Evolutionary conservation across 2,113 vertebrate species (phyloP).

Genomic region (Gobiocypris rarus): DNA sequence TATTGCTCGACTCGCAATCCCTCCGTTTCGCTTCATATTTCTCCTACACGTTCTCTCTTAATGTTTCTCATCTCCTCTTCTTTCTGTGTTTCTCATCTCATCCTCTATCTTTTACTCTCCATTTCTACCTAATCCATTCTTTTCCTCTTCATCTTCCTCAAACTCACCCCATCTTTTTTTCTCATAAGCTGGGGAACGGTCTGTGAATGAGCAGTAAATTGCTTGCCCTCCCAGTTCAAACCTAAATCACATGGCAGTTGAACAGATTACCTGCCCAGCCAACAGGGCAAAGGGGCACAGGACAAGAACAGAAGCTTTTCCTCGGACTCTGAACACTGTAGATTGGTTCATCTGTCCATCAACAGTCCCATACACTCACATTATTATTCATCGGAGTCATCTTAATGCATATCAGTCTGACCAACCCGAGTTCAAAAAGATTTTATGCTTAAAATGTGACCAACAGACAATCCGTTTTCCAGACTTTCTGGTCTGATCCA

Average conservation of each 20-base stretch:
- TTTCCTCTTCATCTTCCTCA: background rate
- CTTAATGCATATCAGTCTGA: conserved; percentile 15
- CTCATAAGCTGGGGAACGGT: conserved; percentile 53
- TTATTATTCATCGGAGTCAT: background rate
- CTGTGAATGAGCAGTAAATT: conserved; percentile 65
- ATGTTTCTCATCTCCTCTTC: conserved; percentile 3
- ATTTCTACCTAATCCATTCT: conserved; percentile 4
- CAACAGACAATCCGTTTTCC: background rate
- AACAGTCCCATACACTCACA: background rate
- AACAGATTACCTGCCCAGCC: conserved; percentile 47
- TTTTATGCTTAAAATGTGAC: background rate
- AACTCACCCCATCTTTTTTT: conserved; percentile 24
- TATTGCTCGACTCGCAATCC: background rate
- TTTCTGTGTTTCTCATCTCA: conserved; percentile 6
- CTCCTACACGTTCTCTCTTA: background rate
- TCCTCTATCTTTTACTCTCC: conserved; percentile 18
- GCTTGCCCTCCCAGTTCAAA: conserved; percentile 65
- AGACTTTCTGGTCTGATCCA: background rate
- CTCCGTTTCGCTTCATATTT: conserved; percentile 30
- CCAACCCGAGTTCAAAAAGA: background rate
- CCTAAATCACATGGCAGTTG: conserved; percentile 56
- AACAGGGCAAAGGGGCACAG: conserved; percentile 31
- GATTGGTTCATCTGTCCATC: conserved; percentile 31
- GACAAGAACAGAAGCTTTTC: conserved; percentile 15
- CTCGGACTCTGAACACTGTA: conserved; percentile 14